These are phyloP conservation scores for Drosophila recens DNA, from an alignment of 2,888 invertebrate species.

Conservation along the genomic window DNA sequence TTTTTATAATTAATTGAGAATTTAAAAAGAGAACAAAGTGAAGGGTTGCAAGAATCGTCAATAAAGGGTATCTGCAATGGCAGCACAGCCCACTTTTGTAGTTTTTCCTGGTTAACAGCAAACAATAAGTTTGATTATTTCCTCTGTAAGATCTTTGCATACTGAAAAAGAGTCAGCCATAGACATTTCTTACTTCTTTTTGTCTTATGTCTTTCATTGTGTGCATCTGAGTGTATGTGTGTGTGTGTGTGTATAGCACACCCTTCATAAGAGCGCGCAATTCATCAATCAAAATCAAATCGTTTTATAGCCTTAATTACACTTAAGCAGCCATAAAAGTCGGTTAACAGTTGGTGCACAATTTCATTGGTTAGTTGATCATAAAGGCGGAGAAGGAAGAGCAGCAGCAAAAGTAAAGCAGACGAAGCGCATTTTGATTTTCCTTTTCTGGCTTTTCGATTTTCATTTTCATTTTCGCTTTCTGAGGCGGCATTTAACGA, in stretches of 20 bases:
- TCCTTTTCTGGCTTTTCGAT: conserved; percentile 44
- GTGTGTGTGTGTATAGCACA: conserved; percentile 24
- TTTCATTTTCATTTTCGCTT: conserved; percentile 66
- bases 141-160: conserved; percentile 1
- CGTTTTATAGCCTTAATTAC: conserved; percentile 75
- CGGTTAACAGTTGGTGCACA: conserved; percentile 62
- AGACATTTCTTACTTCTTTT: background rate
- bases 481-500: conserved; percentile 66
- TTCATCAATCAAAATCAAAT: conserved; percentile 73
- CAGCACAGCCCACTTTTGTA: background rate
- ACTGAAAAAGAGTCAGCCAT: conserved; percentile 4
- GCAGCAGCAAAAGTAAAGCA: background rate
- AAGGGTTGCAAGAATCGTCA: background rate
- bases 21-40: background rate
- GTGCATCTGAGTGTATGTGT: background rate
- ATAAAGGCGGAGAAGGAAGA: conserved; percentile 15
- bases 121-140: background rate
- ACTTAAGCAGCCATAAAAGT: conserved; percentile 73
- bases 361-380: conserved; percentile 59
- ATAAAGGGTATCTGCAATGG: background rate
- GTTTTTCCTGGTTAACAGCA: background rate
- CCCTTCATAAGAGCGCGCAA: conserved; percentile 38
- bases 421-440: conserved; percentile 29
- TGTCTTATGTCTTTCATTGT: conserved; percentile 1
- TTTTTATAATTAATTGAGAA: background rate